Base-by-base conservation (phyloP, 1,140 invertebrate genomes). In the Zeugodacus cucurbitae region DNA sequence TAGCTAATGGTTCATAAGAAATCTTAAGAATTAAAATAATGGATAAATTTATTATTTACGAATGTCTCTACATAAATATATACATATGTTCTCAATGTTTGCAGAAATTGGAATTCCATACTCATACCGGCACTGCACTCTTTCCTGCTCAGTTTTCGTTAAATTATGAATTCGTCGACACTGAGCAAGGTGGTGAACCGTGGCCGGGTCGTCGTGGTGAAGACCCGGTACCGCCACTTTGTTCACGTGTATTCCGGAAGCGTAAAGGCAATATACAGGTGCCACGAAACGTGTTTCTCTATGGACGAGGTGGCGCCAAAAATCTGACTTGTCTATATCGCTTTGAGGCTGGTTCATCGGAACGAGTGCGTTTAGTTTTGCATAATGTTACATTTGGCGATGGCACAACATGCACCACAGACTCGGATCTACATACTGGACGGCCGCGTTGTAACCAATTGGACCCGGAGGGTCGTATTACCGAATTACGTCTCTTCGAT, bases 101-200 rank as follows among this genome's bases (percentile, higher is more conserved):
- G 22, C 90, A 93, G 93, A 93, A 93, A 92, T 90, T 93, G 87
- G 93, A 93, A 89, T 93, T 93, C 92, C 91, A 95, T 93, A 94
- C 95, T 88, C 91, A 95, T 91, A 93, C 95, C 87, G 96, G 96
- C 34, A 96, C 96, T 11, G 96, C 96, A 32, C 94, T 96, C 5
- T 95, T 96, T 90, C 96, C 96, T 10, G 94, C 96, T 3, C 94
- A 95, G 37, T 96, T 96, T 90, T 94, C 95, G 54, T 91, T 96
- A 54, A 95, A 96, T 87, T 98, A 98, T 92, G 97, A 98, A 92
- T 98, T 98, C 90, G 95, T 98, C 3, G 96, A 97, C 91, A 97
- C 97, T 0, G 93, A 96, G 67, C 94, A 97, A 88, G 96, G 96
- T 29, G 96, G 96, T 2, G 96, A 96, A 86, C 93, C 94, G 0